A percentile compares a stretch with the other conserved stretches of the same genome.
Conservation (phyloP, 2,888 invertebrate species). For the Pardosa pseudoannulata region DNA sequence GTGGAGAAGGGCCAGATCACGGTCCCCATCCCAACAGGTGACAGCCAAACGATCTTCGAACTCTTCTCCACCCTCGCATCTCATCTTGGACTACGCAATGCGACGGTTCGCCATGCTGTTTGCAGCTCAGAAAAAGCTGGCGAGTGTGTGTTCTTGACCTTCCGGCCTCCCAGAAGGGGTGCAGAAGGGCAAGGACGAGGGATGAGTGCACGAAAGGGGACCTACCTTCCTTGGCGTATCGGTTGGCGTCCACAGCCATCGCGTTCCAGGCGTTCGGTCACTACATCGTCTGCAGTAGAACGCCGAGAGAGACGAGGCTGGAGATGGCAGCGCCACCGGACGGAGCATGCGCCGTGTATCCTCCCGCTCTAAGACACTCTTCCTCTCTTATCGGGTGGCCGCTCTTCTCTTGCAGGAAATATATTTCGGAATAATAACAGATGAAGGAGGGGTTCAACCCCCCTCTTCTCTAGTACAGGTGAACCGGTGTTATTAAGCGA, state of each 20-base stretch:
- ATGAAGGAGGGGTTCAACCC: not conserved
- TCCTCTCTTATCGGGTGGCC: not conserved
- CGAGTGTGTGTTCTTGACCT: not conserved
- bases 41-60: constrained; percentile 6
- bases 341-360: constrained; percentile 59
- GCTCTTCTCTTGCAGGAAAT: not conserved
- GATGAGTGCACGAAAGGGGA: not conserved
- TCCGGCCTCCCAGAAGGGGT: not conserved
- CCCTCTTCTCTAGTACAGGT: not conserved
- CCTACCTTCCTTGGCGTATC: constrained; percentile 67
- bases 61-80: not conserved
- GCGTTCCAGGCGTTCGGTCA: constrained; percentile 39
- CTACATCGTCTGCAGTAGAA: constrained; percentile 55
- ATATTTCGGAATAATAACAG: constrained; percentile 4
- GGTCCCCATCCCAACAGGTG: constrained; percentile 52
- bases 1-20: constrained; percentile 15
- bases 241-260: constrained; percentile 68
- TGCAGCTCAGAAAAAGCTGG: not conserved
- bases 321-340: constrained; percentile 45
- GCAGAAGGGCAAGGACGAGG: not conserved
- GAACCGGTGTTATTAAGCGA: constrained; percentile 2
- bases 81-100: constrained; percentile 46
- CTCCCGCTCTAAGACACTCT: not conserved
- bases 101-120: constrained; percentile 18
- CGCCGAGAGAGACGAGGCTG: constrained; percentile 25